Conservation (phyloP, 2,888 invertebrate genomes). For the Mimachlamys varia region DNA sequence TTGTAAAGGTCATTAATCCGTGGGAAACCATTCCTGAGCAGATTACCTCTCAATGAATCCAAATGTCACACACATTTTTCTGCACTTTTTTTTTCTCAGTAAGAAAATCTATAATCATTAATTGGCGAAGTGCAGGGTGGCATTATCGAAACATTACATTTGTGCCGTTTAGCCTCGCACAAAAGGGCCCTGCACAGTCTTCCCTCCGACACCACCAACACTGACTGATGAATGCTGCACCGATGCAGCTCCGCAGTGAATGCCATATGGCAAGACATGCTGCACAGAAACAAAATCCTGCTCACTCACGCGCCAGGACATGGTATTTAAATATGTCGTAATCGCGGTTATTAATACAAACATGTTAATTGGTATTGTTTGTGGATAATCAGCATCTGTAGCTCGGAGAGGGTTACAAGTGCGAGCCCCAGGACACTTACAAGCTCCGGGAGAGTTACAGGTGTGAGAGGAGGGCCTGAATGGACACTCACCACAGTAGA, state of each 20-base stretch:
- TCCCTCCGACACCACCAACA: background rate
- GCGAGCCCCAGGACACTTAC: background rate
- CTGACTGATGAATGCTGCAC: background rate
- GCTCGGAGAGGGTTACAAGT: background rate
- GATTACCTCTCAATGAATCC: background rate
- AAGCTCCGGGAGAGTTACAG: no score
- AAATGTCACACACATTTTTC: constrained; percentile 33
- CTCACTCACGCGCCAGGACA: background rate
- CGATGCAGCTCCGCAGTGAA: background rate
- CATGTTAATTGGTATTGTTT: background rate
- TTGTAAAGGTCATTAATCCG: background rate
- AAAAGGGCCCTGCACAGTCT: background rate
- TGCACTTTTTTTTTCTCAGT: background rate
- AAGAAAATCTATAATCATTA: background rate
- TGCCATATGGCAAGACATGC: background rate
- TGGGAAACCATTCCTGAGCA: background rate
- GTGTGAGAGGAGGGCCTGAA: no score
- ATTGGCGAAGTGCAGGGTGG: background rate
- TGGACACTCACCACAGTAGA: background rate
- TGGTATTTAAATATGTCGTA: constrained; percentile 31
- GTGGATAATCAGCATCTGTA: background rate
- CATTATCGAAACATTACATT: background rate
- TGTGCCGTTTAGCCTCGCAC: constrained; percentile 9
- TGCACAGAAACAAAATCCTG: background rate
- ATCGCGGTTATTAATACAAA: background rate